phyloP scores from a whole-genome alignment of 2,888 invertebrate genomes.

The Caenorhabditis sp. region DNA sequence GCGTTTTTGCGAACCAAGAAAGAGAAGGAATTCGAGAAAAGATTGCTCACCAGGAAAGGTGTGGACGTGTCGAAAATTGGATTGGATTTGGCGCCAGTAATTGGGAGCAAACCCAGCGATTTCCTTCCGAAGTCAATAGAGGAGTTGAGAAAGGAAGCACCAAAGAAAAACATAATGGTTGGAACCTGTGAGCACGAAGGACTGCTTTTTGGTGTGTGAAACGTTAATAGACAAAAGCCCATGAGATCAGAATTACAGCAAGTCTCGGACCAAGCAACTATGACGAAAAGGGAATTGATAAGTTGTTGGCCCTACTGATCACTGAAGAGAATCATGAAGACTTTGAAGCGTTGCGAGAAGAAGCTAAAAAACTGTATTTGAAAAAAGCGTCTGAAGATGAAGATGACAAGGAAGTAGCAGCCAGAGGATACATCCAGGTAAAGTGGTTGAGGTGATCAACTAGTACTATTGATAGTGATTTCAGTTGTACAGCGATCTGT shows the following conservation, averaged over 20 bases:
- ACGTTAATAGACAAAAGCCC: not conserved
- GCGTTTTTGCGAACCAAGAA: slow-evolving; percentile 68
- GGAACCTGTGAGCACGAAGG: slow-evolving; percentile 78
- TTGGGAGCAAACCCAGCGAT: slow-evolving; percentile 70
- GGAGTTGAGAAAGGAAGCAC: slow-evolving; percentile 75
- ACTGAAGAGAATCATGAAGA: slow-evolving; percentile 73
- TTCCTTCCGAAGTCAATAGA: slow-evolving; percentile 75
- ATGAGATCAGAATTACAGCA: slow-evolving; percentile 55
- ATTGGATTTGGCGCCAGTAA: slow-evolving; percentile 72
- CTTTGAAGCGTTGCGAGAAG: slow-evolving; percentile 71
- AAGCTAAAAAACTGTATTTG: slow-evolving; percentile 76
- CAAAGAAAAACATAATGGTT: slow-evolving; percentile 74
- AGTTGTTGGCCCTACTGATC: slow-evolving; percentile 75
- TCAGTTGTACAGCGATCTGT: slow-evolving; percentile 77
- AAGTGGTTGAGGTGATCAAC: no score
- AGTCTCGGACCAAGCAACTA: slow-evolving; percentile 72
- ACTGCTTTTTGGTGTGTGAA: slow-evolving; percentile 76
- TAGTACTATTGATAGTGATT: slow-evolving; percentile 16
- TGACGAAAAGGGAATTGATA: slow-evolving; percentile 77
- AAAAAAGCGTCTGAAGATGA: slow-evolving; percentile 67
- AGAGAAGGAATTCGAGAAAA: slow-evolving; percentile 72
- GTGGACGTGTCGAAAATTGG: slow-evolving; percentile 76
- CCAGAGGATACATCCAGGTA: slow-evolving; percentile 77
- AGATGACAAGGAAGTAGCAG: slow-evolving; percentile 70
- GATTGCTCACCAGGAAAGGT: slow-evolving; percentile 72